Percentiles rank a stretch among this genome's conserved stretches.
Conservation (phyloP, 2,888 invertebrate species). For the Strigamia maritima region DNA sequence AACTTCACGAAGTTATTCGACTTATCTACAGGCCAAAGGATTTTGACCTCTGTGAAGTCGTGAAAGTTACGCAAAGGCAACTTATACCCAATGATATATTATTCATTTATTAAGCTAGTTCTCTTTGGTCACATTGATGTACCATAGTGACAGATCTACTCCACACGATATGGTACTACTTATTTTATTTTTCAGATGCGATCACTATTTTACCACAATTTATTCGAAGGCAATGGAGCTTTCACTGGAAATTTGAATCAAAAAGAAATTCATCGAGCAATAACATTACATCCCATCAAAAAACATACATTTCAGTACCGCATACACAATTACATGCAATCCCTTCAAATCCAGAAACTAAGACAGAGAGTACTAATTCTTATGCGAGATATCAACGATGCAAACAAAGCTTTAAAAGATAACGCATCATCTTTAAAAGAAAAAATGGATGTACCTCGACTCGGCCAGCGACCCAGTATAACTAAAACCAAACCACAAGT, state of each 20-base stretch:
- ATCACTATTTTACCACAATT: constrained; percentile 92
- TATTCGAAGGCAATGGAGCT: constrained; percentile 79
- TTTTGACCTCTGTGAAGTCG: too few relatives aligned
- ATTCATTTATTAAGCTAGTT: too few relatives aligned
- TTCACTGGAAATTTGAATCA: constrained; percentile 82
- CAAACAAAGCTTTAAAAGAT: not conserved
- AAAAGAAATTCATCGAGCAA: constrained; percentile 87
- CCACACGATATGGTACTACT: too few relatives aligned
- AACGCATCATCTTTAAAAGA: too few relatives aligned
- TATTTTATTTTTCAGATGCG: constrained; percentile 94
- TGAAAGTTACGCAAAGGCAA: too few relatives aligned
- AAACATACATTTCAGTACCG: constrained; percentile 80
- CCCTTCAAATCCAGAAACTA: constrained; percentile 70
- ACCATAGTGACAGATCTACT: too few relatives aligned
- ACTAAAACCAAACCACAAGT: constrained; percentile 75
- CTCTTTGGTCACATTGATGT: too few relatives aligned
- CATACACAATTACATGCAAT: constrained; percentile 83
- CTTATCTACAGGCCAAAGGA: too few relatives aligned
- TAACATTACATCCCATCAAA: constrained; percentile 95
- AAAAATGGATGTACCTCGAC: too few relatives aligned
- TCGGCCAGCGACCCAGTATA: constrained; percentile 60
- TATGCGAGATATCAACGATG: constrained; percentile 63
- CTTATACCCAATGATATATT: too few relatives aligned
- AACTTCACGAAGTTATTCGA: too few relatives aligned
- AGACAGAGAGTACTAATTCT: constrained; percentile 71